phyloP scores from a whole-genome alignment of 2,888 invertebrate species.

The Sipha maydis region DNA sequence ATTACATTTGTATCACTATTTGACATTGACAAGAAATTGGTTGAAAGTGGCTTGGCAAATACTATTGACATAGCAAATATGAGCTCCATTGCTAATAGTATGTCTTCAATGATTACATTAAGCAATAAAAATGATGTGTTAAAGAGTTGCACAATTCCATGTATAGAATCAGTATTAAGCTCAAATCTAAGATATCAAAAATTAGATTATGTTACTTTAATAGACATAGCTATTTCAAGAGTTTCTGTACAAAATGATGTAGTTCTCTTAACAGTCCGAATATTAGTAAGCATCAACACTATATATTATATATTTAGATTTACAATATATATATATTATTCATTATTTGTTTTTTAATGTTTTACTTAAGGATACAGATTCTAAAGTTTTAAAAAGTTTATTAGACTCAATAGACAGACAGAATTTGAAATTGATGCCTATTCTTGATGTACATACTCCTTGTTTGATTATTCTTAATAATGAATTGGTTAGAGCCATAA shows the following conservation, averaged over 20 bases:
- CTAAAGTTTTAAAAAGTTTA: neutral
- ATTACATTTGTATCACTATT: slow-evolving; percentile 35
- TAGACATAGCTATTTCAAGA: neutral
- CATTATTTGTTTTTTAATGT: slow-evolving; percentile 1
- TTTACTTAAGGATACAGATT: slow-evolving; percentile 42
- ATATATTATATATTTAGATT: neutral
- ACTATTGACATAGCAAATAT: neutral
- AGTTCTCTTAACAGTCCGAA: slow-evolving; percentile 35
- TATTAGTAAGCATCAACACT: slow-evolving; percentile 30
- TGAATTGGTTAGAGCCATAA: slow-evolving; percentile 43
- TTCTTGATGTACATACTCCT: slow-evolving; percentile 48
- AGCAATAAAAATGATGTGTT: neutral
- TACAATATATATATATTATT: neutral
- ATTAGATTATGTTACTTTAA: slow-evolving; percentile 4
- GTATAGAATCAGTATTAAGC: neutral
- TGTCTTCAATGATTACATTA: neutral
- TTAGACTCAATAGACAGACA: slow-evolving; percentile 41
- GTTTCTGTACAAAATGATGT: slow-evolving; percentile 2
- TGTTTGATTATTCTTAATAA: slow-evolving; percentile 34
- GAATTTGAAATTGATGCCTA: slow-evolving; percentile 30
- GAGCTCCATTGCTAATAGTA: slow-evolving; percentile 43
- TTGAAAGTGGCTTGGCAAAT: slow-evolving; percentile 5
- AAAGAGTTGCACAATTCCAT: neutral
- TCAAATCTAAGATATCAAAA: slow-evolving; percentile 9
- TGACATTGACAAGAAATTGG: slow-evolving; percentile 15